Evolutionary conservation across 2,888 invertebrate genomes (phyloP).

Genomic region (Itoplectis maculator): DNA sequence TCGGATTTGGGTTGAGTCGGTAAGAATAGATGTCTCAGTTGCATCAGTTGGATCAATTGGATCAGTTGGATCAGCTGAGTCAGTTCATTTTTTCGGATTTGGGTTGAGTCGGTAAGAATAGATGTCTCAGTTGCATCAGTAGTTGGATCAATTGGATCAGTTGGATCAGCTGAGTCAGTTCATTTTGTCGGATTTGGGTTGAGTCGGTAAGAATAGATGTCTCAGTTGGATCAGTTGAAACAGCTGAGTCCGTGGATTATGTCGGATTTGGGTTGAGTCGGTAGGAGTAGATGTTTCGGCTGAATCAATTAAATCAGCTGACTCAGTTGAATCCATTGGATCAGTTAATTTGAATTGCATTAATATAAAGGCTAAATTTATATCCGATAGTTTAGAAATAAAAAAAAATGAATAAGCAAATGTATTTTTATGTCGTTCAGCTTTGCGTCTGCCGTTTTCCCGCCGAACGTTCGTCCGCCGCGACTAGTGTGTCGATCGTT

Average conservation of each 20-base stretch:
- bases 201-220: background rate
- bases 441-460: constrained; percentile 46
- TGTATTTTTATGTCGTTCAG: background rate
- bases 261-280: background rate
- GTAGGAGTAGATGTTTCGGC: background rate
- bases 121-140: background rate
- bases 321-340: background rate
- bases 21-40: background rate
- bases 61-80: background rate
- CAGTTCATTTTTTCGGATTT: too few species aligned
- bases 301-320: background rate
- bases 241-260: background rate
- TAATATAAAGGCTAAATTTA: too few species aligned
- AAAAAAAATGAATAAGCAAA: too few species aligned
- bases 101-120: background rate
- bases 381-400: too few species aligned
- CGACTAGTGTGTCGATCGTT: constrained; percentile 64
- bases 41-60: background rate
- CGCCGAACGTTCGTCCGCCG: constrained; percentile 18
- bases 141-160: background rate
- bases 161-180: background rate
- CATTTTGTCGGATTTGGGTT: background rate
- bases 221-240: background rate
- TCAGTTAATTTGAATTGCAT: background rate
- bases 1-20: background rate